These are phyloP conservation scores for Triplophysa tibetana DNA, from an alignment of 2,113 vertebrate genomes.

Conservation along the genomic window DNA sequence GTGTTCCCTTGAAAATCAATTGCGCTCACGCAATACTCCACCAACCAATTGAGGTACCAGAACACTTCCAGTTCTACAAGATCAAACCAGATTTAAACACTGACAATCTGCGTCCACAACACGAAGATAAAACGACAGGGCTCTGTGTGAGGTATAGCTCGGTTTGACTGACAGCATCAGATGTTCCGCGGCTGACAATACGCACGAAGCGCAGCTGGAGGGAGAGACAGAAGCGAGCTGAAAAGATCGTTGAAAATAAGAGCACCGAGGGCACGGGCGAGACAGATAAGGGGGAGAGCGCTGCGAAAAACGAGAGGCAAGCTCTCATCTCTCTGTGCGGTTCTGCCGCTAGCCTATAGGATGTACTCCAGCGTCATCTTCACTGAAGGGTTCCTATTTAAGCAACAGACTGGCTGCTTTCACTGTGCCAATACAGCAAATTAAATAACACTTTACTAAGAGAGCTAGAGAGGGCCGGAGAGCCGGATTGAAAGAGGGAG, in stretches of 20 bases:
- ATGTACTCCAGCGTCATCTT: conserved; percentile 44
- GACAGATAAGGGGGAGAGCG: conserved; percentile 18
- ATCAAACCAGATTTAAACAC: conserved; percentile 13
- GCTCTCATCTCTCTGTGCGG: conserved; percentile 36
- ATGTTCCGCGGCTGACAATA: conserved; percentile 18
- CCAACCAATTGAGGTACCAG: too few species aligned
- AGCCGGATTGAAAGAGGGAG: conserved; percentile 26
- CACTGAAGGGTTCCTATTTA: conserved; percentile 62
- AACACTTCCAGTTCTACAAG: not conserved
- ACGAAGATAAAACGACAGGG: conserved; percentile 18
- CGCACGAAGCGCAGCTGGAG: conserved; percentile 21
- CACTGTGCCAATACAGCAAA: conserved; percentile 65
- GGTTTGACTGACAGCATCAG: conserved; percentile 27
- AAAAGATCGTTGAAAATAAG: conserved; percentile 20
- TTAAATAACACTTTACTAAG: conserved; percentile 50
- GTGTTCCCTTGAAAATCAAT: too few species aligned
- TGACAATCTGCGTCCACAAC: not conserved
- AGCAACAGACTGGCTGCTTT: conserved; percentile 70
- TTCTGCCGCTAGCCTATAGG: conserved; percentile 32
- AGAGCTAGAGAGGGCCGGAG: conserved; percentile 38
- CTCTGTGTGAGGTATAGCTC: not conserved
- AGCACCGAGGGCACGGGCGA: conserved; percentile 10
- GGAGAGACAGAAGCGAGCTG: conserved; percentile 11
- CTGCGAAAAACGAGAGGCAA: conserved; percentile 21
- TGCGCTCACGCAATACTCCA: too few species aligned